Percentiles rank a stretch among this genome's conserved stretches.
Conservation (phyloP, 2,113 vertebrate genomes). For the Ahaetulla prasina region DNA sequence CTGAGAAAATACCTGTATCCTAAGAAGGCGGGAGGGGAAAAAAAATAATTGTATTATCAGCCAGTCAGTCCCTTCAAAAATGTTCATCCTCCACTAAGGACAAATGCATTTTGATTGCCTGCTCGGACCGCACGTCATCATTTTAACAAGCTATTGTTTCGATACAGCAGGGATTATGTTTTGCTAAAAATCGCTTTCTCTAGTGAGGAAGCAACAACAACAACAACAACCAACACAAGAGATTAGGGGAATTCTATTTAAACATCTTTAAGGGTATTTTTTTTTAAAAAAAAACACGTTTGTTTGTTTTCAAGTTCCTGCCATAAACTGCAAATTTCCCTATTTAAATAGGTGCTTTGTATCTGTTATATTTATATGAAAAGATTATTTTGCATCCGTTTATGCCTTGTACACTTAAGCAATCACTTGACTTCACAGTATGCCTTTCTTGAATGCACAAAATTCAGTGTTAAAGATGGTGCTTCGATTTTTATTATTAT, state of each 20-base stretch:
- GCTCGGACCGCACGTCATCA: not conserved
- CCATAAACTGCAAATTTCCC: not conserved
- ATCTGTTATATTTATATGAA: constrained; percentile 7
- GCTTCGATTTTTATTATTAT: not conserved
- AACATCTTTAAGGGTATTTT: not conserved
- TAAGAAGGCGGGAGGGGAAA: not conserved
- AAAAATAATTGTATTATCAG: not conserved
- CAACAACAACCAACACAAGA: not conserved
- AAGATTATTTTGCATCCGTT: not conserved
- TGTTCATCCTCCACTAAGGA: not conserved
- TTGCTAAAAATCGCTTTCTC: not conserved
- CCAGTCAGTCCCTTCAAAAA: not conserved
- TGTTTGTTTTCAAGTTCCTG: not conserved
- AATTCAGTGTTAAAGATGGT: not conserved
- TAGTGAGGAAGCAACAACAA: not conserved
- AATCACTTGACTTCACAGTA: constrained; percentile 15
- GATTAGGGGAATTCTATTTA: not conserved
- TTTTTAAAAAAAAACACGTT: not conserved
- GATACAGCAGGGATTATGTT: not conserved
- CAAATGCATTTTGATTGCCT: not conserved
- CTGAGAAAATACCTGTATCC: not conserved
- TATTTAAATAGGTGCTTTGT: constrained; percentile 14
- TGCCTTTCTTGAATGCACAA: constrained; percentile 24
- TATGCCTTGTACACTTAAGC: not conserved
- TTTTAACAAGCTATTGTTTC: not conserved